A percentile compares a stretch with the other conserved stretches of the same genome.
These are phyloP conservation scores for Mesembrinibis cayennensis DNA, from an alignment of 2,113 vertebrate genomes.

Conservation along the genomic window DNA sequence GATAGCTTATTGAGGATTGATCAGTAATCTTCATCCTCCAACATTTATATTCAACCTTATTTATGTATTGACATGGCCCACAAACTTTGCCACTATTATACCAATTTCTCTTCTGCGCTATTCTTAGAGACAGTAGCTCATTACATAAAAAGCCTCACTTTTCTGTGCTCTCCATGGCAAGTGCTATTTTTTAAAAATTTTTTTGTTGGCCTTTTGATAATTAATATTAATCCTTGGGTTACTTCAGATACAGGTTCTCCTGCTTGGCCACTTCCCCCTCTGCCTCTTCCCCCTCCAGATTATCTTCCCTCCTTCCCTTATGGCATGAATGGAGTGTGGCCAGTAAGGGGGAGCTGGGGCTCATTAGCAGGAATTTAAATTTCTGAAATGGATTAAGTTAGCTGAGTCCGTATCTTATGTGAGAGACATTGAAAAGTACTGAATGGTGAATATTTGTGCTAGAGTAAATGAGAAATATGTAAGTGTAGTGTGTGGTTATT, in stretches of 20 bases:
- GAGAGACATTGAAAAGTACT: background rate
- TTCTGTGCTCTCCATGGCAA: background rate
- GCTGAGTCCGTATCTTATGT: accelerated
- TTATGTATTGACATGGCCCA: background rate
- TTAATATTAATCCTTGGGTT: background rate
- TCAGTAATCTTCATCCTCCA: background rate
- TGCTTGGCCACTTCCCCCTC: background rate
- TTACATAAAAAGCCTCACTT: background rate
- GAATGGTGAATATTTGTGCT: background rate
- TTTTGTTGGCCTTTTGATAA: background rate
- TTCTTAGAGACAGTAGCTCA: background rate
- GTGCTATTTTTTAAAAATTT: background rate
- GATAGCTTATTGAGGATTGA: too few relatives aligned
- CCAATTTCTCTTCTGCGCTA: background rate
- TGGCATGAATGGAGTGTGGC: background rate
- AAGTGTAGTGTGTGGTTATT: background rate
- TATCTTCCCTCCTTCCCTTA: background rate
- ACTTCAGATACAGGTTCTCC: background rate
- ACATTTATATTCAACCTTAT: background rate
- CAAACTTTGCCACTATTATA: background rate
- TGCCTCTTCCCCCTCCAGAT: background rate
- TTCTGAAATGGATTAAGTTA: background rate
- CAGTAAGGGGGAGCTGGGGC: background rate
- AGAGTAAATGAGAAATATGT: background rate
- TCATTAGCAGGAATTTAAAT: background rate